Evolutionary conservation across 2,797 vertebrate species (phyloP).

Genomic region (Stomatorhinus walkeri): DNA sequence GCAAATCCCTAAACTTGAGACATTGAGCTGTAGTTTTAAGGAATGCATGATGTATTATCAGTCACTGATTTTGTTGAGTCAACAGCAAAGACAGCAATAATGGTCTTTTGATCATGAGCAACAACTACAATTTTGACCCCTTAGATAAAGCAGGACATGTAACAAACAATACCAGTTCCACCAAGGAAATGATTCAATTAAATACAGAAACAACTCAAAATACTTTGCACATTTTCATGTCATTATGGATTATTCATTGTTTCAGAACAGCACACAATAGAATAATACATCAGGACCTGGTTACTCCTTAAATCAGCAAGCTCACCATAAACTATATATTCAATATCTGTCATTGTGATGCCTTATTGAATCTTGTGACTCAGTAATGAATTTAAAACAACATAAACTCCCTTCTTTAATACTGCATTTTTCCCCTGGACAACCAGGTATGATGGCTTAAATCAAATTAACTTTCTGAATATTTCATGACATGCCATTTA

Average conservation of each 20-base stretch:
- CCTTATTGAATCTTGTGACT: not conserved
- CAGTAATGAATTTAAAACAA: not conserved
- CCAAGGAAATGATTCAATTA: not conserved
- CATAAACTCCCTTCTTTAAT: not conserved
- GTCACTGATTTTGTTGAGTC: constrained; percentile 17
- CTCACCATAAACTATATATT: not conserved
- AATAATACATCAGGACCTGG: not conserved
- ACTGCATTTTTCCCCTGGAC: not conserved
- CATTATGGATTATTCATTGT: not conserved
- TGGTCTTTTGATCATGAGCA: not conserved
- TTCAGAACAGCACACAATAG: not conserved
- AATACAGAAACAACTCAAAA: not conserved
- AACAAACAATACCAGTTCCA: not conserved
- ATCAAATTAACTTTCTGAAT: not conserved
- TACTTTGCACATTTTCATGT: not conserved
- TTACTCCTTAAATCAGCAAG: not conserved
- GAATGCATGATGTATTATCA: not conserved
- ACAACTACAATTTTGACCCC: not conserved
- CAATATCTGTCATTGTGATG: not conserved
- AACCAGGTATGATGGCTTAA: not conserved
- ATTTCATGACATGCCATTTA: not conserved
- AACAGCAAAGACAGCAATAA: not conserved
- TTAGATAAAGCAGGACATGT: not conserved
- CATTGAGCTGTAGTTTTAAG: not conserved
- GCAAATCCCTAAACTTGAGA: not conserved